These are phyloP conservation scores for Larimichthys crocea DNA, from an alignment of 2,113 vertebrate genomes.

Conservation along the genomic window DNA sequence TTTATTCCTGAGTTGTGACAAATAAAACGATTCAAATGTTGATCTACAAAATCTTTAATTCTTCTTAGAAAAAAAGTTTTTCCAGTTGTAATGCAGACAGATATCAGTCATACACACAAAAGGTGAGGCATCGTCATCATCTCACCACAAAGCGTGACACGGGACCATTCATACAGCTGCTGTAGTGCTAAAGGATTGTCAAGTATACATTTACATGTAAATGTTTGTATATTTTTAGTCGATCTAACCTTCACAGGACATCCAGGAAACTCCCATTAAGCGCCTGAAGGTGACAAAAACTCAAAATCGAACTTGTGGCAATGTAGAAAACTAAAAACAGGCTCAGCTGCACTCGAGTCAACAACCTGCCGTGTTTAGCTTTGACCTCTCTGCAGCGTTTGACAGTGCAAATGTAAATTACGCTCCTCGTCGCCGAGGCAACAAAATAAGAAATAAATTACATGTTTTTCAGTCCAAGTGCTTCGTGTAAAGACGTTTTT, in stretches of 20 bases:
- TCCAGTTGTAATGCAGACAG: not conserved
- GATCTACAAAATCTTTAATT: slow-evolving; percentile 48
- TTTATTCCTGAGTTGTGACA: no score
- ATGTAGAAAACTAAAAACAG: no score
- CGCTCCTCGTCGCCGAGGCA: not conserved
- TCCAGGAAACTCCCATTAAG: not conserved
- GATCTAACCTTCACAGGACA: not conserved
- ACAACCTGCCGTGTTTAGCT: not conserved
- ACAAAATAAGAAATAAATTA: not conserved
- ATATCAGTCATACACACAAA: not conserved
- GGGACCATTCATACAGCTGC: not conserved
- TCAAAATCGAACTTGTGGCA: not conserved
- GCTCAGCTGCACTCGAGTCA: not conserved
- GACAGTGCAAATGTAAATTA: not conserved
- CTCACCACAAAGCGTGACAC: not conserved
- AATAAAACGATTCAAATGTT: not conserved
- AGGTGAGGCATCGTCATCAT: not conserved
- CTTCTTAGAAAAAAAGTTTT: not conserved
- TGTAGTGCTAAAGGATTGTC: slow-evolving; percentile 4
- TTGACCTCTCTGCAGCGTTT: slow-evolving; percentile 3
- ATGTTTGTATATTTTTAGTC: not conserved
- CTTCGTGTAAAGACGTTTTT: not conserved
- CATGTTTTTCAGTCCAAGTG: not conserved
- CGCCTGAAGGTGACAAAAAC: not conserved
- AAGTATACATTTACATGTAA: not conserved